Conservation (phyloP, 2,888 invertebrate genomes). For the Phalera bucephala region DNA sequence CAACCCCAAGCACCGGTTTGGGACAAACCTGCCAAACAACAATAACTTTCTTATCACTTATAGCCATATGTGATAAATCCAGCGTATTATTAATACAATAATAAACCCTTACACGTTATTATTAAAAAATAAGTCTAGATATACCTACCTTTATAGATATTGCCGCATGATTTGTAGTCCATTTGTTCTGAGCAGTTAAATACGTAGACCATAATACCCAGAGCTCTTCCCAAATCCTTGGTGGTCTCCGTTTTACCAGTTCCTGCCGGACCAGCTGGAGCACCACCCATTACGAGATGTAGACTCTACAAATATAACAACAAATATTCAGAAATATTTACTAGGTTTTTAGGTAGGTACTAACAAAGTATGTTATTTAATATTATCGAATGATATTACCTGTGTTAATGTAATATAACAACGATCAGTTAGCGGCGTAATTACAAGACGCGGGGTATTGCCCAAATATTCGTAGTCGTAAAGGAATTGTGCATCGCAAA, state of each 20-base stretch:
- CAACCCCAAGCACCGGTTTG: slow-evolving; percentile 99
- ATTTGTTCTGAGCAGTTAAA: slow-evolving; percentile 98
- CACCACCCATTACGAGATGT: slow-evolving; percentile 98
- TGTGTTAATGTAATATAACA: slow-evolving; percentile 98
- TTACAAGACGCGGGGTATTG: slow-evolving; percentile 95
- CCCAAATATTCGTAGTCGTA: slow-evolving; percentile 98
- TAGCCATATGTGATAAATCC: no score
- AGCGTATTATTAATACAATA: no score
- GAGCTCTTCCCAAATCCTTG: slow-evolving; percentile 95
- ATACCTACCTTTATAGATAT: slow-evolving; percentile 97
- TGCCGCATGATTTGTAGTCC: slow-evolving; percentile 97
- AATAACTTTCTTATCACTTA: no score
- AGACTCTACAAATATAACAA: slow-evolving; percentile 87
- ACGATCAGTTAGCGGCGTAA: slow-evolving; percentile 96
- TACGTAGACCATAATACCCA: slow-evolving; percentile 98
- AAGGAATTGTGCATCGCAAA: slow-evolving; percentile 96
- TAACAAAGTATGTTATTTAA: no score
- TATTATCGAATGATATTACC: no score
- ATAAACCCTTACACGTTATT: no score
- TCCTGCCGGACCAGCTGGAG: slow-evolving; percentile 97
- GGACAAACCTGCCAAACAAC: slow-evolving; percentile 86
- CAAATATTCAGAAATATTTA: no score
- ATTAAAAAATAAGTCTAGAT: no score
- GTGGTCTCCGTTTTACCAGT: slow-evolving; percentile 99
- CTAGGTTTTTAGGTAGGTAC: no score